Evolutionary conservation across 2,113 vertebrate species (phyloP).

Genomic region (Epinephelus cyanopodus): DNA sequence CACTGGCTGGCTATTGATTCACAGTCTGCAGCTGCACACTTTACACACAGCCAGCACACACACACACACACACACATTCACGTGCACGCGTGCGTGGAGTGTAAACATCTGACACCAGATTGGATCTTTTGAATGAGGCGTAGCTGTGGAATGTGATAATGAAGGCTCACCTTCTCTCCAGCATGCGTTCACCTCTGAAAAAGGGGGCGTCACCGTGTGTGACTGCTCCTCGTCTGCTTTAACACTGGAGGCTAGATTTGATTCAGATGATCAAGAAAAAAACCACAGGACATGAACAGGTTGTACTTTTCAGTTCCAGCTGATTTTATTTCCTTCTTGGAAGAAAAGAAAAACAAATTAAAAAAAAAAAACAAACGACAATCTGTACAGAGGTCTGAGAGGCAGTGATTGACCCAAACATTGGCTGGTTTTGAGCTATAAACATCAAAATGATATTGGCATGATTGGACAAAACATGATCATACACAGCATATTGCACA

Average conservation of each 20-base stretch:
- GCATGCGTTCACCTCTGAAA: constrained; percentile 11
- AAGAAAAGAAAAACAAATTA: constrained; percentile 85
- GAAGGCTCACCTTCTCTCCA: constrained; percentile 19
- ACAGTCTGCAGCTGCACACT: constrained; percentile 62
- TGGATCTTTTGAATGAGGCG: constrained; percentile 18
- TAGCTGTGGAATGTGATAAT: constrained; percentile 40
- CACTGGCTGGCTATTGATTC: constrained; percentile 64
- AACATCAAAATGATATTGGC: constrained; percentile 90
- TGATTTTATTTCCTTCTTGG: constrained; percentile 99
- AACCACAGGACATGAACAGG: constrained; percentile 31
- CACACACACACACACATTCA: constrained; percentile 34
- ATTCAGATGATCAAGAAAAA: background rate
- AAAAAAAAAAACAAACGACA: constrained; percentile 70
- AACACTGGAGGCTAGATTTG: too few relatives aligned
- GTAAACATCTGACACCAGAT: constrained; percentile 48
- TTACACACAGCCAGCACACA: constrained; percentile 37
- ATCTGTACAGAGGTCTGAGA: constrained; percentile 99
- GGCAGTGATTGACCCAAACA: constrained; percentile 98
- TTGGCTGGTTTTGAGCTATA: constrained; percentile 94
- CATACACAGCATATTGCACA: constrained; percentile 99
- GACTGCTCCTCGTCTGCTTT: background rate
- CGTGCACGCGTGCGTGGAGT: constrained; percentile 17
- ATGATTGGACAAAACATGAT: constrained; percentile 90
- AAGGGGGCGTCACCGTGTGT: background rate
- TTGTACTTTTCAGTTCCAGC: constrained; percentile 98